Percentiles rank a stretch among this genome's conserved stretches.
phyloP scores from a whole-genome alignment of 2,113 vertebrate species.

The Peromyscus maniculatus region DNA sequence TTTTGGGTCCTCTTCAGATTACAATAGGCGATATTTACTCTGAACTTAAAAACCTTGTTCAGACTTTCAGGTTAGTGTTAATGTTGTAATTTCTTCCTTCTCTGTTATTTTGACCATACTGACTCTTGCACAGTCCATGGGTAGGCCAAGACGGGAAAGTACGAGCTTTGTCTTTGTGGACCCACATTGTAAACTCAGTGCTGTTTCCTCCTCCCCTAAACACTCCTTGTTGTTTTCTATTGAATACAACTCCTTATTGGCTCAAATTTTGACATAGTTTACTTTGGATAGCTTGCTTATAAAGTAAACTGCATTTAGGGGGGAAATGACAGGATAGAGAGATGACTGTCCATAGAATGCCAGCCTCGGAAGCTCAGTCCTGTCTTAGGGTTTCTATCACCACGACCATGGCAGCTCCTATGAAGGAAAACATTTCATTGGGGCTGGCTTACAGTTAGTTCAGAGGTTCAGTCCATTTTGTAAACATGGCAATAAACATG shows the following conservation, averaged over 20 bases:
- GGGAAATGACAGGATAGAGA: background rate
- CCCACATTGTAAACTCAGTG: slow-evolving; percentile 2
- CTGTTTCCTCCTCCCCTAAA: slow-evolving; percentile 7
- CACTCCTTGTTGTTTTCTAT: background rate
- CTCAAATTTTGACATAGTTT: background rate
- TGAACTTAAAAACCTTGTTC: slow-evolving; percentile 93
- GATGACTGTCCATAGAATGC: background rate
- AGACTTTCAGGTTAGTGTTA: slow-evolving; percentile 94
- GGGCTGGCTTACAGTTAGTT: background rate
- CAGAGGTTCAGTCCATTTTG: background rate
- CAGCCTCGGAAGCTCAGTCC: background rate
- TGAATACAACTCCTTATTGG: slow-evolving; percentile 1
- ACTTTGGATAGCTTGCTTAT: slow-evolving; percentile 51
- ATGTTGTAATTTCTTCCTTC: slow-evolving; percentile 8
- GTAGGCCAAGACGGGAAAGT: slow-evolving; percentile 17
- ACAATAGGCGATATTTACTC: slow-evolving; percentile 90
- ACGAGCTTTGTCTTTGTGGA: background rate
- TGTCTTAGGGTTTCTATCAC: too few relatives aligned
- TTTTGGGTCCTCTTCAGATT: slow-evolving; percentile 92
- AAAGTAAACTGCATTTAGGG: slow-evolving; percentile 2
- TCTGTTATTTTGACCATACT: slow-evolving; percentile 49
- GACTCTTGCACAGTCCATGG: background rate
- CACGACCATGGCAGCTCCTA: background rate
- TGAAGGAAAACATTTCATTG: background rate
- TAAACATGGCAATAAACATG: background rate